A percentile compares a stretch with the other conserved stretches of the same genome.
Evolutionary conservation across 1,140 invertebrate genomes (phyloP).

Genomic region (Drosophila fuyamai): DNA sequence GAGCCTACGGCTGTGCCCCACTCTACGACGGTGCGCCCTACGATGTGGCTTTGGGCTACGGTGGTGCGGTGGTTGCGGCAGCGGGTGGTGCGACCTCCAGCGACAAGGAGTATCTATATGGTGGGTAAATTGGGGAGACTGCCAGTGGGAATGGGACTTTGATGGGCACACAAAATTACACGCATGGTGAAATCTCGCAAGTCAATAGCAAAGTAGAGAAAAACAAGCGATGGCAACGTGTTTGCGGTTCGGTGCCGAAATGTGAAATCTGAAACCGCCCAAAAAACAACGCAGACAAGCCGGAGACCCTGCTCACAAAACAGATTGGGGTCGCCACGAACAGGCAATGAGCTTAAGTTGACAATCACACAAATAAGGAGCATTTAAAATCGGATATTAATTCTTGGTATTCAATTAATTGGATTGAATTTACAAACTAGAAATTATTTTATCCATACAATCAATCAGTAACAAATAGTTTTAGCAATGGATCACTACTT

Average conservation of each 20-base stretch:
- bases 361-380: not conserved
- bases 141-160: not conserved
- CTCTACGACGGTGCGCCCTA: conserved; percentile 76
- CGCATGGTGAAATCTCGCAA: conserved; percentile 78
- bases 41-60: conserved; percentile 69
- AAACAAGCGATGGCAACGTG: conserved; percentile 39
- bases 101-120: conserved; percentile 84
- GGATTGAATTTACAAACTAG: too few relatives aligned
- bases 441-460: too few relatives aligned
- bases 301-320: conserved; percentile 16
- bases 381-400: not conserved
- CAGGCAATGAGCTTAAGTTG: conserved; percentile 9
- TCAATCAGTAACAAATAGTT: too few relatives aligned
- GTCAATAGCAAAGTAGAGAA: conserved; percentile 69
- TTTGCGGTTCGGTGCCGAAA: conserved; percentile 36
- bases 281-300: conserved; percentile 29
- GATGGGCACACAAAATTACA: conserved; percentile 68
- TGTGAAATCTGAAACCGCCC: conserved; percentile 67
- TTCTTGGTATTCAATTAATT: too few relatives aligned
- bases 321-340: conserved; percentile 12
- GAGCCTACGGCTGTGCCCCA: conserved; percentile 68
- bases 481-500: too few relatives aligned
- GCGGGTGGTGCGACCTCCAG: conserved; percentile 22
- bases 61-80: conserved; percentile 17
- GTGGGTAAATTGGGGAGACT: conserved; percentile 46